Percentiles rank a stretch among this genome's conserved stretches.
Conservation (phyloP, 2,797 vertebrate species). For the Gephyroberyx darwinii region DNA sequence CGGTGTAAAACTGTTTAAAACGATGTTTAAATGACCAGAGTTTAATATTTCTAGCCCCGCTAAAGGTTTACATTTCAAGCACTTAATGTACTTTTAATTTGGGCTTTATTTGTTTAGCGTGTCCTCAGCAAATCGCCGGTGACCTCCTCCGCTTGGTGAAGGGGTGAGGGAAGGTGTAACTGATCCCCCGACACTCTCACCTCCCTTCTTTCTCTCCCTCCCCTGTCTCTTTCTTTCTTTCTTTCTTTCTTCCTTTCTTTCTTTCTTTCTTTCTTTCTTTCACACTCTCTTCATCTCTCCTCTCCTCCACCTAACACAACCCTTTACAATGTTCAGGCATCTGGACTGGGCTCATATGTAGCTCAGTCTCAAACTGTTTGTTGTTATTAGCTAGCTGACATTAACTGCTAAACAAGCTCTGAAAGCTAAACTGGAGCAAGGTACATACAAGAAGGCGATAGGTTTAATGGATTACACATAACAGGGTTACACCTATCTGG, state of each 20-base stretch:
- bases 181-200: constrained; percentile 51
- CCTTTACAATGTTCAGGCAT: not conserved
- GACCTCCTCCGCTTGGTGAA: constrained; percentile 58
- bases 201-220: not conserved
- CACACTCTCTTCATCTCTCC: not conserved
- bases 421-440: no score
- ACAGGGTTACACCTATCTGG: no score
- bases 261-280: constrained; percentile 6
- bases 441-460: no score
- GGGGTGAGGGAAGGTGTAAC: constrained; percentile 58
- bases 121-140: constrained; percentile 67
- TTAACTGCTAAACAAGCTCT: not conserved
- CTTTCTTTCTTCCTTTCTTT: constrained; percentile 9
- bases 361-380: not conserved
- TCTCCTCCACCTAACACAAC: not conserved
- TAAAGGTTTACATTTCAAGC: constrained; percentile 75
- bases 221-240: not conserved
- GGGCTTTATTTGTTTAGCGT: constrained; percentile 74
- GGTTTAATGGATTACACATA: no score
- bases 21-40: constrained; percentile 74
- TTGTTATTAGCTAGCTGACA: constrained; percentile 10
- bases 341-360: not conserved
- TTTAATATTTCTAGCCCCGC: constrained; percentile 70
- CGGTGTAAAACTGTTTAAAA: constrained; percentile 79
- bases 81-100: constrained; percentile 79